Evolutionary conservation across 2,888 invertebrate genomes (phyloP).

Genomic region (Oasisia sp.): DNA sequence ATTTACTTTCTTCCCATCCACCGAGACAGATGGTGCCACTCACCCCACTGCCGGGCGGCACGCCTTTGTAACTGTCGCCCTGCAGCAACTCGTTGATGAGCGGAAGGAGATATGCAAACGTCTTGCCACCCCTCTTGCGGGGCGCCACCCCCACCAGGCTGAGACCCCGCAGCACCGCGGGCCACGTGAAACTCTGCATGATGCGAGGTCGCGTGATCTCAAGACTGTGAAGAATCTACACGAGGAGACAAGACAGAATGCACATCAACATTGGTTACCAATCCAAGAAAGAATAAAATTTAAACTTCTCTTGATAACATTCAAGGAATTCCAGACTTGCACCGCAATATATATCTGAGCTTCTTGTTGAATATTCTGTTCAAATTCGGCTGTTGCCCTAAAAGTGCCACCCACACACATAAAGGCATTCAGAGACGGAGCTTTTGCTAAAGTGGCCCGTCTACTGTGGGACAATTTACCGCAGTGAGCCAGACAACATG

Average conservation of each 20-base stretch:
- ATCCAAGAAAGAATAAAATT: too few species aligned
- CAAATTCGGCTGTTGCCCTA: too few species aligned
- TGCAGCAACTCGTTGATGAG: slow-evolving; percentile 73
- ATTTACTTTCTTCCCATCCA: neutral
- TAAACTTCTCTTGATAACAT: too few species aligned
- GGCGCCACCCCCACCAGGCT: slow-evolving; percentile 74
- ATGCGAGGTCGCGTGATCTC: neutral
- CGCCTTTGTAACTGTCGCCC: slow-evolving; percentile 55
- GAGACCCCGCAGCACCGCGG: slow-evolving; percentile 74
- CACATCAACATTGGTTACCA: too few species aligned
- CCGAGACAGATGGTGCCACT: neutral
- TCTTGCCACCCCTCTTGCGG: slow-evolving; percentile 65
- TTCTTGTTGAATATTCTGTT: too few species aligned
- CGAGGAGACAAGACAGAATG: neutral
- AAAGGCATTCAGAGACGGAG: too few species aligned
- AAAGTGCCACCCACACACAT: too few species aligned
- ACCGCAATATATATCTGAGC: too few species aligned
- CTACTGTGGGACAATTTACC: too few species aligned
- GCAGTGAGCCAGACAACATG: too few species aligned
- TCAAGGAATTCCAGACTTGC: too few species aligned
- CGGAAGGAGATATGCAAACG: slow-evolving; percentile 77
- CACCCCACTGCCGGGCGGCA: slow-evolving; percentile 40
- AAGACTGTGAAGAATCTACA: neutral
- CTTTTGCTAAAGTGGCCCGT: too few species aligned
- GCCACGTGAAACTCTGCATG: slow-evolving; percentile 79